Base-by-base conservation (phyloP, 2,888 invertebrate species). In the Mantis religiosa region DNA sequence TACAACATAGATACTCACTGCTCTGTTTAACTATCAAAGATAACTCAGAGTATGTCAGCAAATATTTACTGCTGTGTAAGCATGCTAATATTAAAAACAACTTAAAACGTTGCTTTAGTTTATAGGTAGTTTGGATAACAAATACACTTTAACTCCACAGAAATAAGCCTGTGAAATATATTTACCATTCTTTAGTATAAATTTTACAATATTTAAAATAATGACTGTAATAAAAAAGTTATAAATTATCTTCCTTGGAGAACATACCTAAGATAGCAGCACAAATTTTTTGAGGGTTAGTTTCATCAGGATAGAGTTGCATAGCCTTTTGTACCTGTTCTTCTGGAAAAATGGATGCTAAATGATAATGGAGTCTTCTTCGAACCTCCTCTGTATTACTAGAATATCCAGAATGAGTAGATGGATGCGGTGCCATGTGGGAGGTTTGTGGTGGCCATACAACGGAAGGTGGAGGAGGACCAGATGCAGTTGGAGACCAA, bases 331-430 rank as follows among this genome's bases (percentile, higher is more conserved):
- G 95, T n/a, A 99, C 98, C 92, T 98, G 97, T 91, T 97, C 96
- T 92, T 97, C 97, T 0, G 98, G 98, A 93, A 99, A 99, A 89
- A 99, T 96, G 88, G 97, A 97, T n/a, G 97, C 96, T 90, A 99
- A 94, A 93, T 98, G 98, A 93, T 96, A 98, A 93, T 97, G 98
- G 92, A 98, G 94, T 91, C 96, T 95, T 47, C 96, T 94, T 0
- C 98, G 95, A 28, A 96, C 96, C 91, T 98, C 97, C 89, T 95
- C 94, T 9, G 92, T 90, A 47, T 90, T 90, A 20, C 90, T 90
- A 20, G 91, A 90, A 92, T 93, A 85, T 91, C 89, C 89, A 90
- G 93, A 91, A 93, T 94, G 93, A 91, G 94, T 93, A 89, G 91
- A 91, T 81, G 92, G 90, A 25, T 88, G 89, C 25, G 91, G 90